These are phyloP conservation scores for Apis florea DNA, from an alignment of 1,140 invertebrate species.

Conservation along the genomic window DNA sequence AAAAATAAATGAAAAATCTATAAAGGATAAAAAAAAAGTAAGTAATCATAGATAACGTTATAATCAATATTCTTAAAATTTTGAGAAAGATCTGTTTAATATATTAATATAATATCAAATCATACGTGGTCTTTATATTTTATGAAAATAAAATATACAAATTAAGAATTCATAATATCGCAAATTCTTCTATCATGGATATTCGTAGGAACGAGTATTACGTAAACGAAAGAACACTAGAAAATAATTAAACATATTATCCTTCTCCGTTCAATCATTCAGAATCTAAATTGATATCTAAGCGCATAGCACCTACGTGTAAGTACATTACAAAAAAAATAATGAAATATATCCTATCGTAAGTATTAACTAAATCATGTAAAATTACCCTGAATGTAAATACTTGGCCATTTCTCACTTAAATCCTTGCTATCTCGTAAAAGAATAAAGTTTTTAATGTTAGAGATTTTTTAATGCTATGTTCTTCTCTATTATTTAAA, in stretches of 20 bases:
- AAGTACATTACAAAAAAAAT: not conserved
- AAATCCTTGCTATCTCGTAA: not conserved
- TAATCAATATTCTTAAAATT: no score
- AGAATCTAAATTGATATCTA: not conserved
- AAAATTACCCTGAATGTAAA: conserved; percentile 1
- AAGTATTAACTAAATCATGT: conserved; percentile 5
- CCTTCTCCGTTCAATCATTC: no score
- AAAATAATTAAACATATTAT: not conserved
- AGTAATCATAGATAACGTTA: no score
- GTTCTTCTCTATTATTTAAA: not conserved
- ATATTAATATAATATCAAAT: no score
- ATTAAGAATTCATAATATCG: no score
- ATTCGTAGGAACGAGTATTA: conserved; percentile 30
- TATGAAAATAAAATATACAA: no score
- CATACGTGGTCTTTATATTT: not conserved
- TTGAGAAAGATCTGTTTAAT: no score
- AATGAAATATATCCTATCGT: not conserved
- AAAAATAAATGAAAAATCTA: no score
- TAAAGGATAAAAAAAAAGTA: no score
- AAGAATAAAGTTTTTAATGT: not conserved
- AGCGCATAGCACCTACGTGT: not conserved
- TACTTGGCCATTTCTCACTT: not conserved
- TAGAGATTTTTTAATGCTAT: conserved; percentile 7
- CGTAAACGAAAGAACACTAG: not conserved
- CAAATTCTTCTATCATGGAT: not conserved